Base-by-base conservation (phyloP, 2,113 vertebrate species). In the Empidonax traillii region DNA sequence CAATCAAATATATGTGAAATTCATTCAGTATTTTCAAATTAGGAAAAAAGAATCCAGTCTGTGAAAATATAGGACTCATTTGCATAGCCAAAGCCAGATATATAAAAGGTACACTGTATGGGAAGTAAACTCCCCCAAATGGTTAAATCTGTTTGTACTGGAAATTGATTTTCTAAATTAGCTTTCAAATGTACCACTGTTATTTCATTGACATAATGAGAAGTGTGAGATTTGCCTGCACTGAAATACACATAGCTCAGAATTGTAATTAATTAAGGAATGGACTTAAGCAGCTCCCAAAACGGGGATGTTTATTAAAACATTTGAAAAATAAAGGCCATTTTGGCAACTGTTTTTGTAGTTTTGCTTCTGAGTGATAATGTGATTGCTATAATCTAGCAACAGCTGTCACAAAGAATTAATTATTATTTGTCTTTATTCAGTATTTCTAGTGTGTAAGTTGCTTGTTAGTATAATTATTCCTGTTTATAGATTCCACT, bases 341-440 rank as follows among this genome's bases (percentile, higher is more conserved):
- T 92, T 89, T 93, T 79, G 79, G 55, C 53, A 56, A 39, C 72
- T 88, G 14, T 44, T 90, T 87, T 82, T 85, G 37, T 85, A 66
- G 24, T 53, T 82, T 72, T 14, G 1, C 49, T 90, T 90, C 62
- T 0, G 3, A 94, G 46, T 75, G 77, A n/a, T 82, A 82, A 85
- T 78, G 53, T 90, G 88, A 94, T 92, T 89, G 79, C 88, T 92
- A 16, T 96, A 89, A 95, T 94, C 76, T 73, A 87, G 55, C 4
- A 14, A 79, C 86, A 95, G 89, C 92, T 93, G 80, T 87, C 92
- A 76, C 61, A 81, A 92, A 89, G 79, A 92, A 91, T 92, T 91
- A 85, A 95, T 95, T 88, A 83, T 77, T 94, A 79, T 89, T 96
- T 96, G 89, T 90, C 83, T 92, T 95, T 85, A 68, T 89, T 90